Evolutionary conservation across 2,888 invertebrate species (phyloP).

Genomic region (Pimpla rufipes): DNA sequence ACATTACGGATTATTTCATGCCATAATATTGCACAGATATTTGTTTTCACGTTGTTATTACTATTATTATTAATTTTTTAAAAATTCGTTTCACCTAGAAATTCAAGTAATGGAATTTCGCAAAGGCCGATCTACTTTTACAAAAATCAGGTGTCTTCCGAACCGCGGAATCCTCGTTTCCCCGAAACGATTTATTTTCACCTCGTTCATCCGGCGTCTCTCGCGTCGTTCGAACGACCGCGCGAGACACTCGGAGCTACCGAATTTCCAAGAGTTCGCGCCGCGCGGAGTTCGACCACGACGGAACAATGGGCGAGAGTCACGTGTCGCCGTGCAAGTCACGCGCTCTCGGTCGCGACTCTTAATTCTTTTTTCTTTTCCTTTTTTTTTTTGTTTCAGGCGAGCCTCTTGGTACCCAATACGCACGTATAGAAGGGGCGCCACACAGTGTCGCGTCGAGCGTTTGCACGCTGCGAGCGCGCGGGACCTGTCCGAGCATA

Average conservation of each 20-base stretch:
- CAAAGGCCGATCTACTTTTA: no score
- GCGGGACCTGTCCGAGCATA: constrained; percentile 51
- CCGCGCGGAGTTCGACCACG: constrained; percentile 7
- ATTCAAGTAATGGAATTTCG: no score
- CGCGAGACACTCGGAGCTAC: background rate
- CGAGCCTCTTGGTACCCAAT: background rate
- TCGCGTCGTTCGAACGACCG: background rate
- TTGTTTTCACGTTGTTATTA: no score
- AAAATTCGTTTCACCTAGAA: no score
- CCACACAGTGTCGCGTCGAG: background rate
- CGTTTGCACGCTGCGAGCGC: constrained; percentile 9
- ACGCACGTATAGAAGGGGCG: background rate
- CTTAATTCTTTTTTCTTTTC: background rate
- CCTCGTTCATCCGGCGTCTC: background rate
- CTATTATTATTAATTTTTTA: no score
- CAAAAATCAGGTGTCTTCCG: no score
- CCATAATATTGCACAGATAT: no score
- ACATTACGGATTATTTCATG: no score
- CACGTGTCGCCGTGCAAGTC: background rate
- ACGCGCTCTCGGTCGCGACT: constrained; percentile 22
- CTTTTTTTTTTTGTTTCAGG: no score
- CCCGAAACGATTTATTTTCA: background rate
- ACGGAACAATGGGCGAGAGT: background rate
- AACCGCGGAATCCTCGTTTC: no score
- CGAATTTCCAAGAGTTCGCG: constrained; percentile 7